Evolutionary conservation across 1,140 invertebrate species (phyloP).

Genomic region (Cheumatopsyche charites): DNA sequence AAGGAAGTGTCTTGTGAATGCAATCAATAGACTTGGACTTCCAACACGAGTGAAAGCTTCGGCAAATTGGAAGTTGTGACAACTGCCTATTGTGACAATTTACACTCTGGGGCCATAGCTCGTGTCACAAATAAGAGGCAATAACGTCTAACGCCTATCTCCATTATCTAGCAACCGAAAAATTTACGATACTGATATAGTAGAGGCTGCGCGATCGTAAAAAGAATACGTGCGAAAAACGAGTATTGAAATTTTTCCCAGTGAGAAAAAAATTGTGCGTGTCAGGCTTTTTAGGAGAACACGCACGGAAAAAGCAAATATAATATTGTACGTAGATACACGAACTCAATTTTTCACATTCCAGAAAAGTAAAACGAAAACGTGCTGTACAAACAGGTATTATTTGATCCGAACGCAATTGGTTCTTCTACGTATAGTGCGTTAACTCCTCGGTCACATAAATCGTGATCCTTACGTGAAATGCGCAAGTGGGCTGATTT

Average conservation of each 20-base stretch:
- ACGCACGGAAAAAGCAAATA: not conserved
- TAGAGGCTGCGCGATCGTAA: too few relatives aligned
- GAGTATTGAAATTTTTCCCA: too few relatives aligned
- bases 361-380: slow-evolving; percentile 2
- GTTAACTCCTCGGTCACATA: not conserved
- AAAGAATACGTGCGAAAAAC: too few relatives aligned
- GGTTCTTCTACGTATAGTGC: not conserved
- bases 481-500: too few relatives aligned
- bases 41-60: not conserved
- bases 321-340: too few relatives aligned
- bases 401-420: slow-evolving; percentile 3
- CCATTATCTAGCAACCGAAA: too few relatives aligned
- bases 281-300: not conserved
- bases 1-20: slow-evolving; percentile 10
- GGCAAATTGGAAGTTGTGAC: slow-evolving; percentile 11
- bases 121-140: too few relatives aligned
- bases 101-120: too few relatives aligned
- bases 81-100: slow-evolving; percentile 13
- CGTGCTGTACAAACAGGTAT: not conserved
- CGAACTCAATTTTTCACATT: slow-evolving; percentile 13
- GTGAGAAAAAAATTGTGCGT: not conserved
- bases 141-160: too few relatives aligned
- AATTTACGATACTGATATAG: too few relatives aligned
- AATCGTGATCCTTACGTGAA: too few relatives aligned
- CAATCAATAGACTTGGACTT: slow-evolving; percentile 12